Conservation (phyloP, 2,113 vertebrate species). For the Australoheros scitulus region DNA sequence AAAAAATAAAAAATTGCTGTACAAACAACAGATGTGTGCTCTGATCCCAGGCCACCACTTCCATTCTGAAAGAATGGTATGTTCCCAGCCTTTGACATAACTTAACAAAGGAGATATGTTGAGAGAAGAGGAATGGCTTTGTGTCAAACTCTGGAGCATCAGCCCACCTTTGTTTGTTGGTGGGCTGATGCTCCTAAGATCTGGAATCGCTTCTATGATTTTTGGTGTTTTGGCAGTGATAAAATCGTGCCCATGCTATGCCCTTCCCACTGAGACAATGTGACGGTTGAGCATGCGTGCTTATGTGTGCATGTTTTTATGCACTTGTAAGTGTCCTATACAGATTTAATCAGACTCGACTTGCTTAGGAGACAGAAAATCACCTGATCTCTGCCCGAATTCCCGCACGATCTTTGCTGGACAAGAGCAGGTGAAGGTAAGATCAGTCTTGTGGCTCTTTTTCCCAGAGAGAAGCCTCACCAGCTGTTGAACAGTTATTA, state of each 20-base stretch:
- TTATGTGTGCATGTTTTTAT: conserved; percentile 9
- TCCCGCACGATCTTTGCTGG: conserved; percentile 26
- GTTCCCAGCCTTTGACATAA: conserved; percentile 41
- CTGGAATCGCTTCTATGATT: neutral
- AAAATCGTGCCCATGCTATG: neutral
- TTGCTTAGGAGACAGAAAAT: conserved; percentile 45
- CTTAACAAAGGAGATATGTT: conserved; percentile 20
- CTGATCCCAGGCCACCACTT: conserved; percentile 46
- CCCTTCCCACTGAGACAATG: conserved; percentile 31
- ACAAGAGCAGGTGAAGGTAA: conserved; percentile 27
- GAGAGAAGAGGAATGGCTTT: neutral
- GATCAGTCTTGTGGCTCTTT: neutral
- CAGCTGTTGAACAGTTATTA: neutral
- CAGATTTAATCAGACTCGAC: conserved; percentile 44
- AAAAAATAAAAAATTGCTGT: conserved; percentile 1
- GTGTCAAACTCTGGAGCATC: neutral
- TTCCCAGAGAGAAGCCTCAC: neutral
- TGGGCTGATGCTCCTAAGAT: neutral
- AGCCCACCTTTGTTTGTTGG: neutral
- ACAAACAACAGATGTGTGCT: conserved; percentile 66
- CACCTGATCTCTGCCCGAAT: conserved; percentile 15
- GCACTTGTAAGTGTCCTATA: conserved; percentile 15
- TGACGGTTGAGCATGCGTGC: neutral
- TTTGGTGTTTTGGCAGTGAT: neutral
- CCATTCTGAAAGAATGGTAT: conserved; percentile 44